Evolutionary conservation across 2,888 invertebrate species (phyloP), one percentile per base, ranked within the genome.

Genomic region (Protodeltote pygarga): DNA sequence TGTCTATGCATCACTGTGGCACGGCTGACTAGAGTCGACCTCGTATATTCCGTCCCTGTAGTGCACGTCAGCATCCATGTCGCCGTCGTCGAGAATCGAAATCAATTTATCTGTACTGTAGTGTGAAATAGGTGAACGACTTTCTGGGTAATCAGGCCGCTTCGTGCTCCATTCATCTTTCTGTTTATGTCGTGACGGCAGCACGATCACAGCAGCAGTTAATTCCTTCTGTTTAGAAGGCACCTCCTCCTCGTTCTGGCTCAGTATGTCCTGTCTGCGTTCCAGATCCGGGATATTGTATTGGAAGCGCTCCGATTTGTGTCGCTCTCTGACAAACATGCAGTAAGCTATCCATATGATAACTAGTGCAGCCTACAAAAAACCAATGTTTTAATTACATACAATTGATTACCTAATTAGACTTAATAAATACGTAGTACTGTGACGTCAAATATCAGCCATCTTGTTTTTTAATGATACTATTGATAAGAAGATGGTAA

Each of bases 141-240:
- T 81, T 59, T 91, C 91, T 0, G 91, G 91, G 25, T 89, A 92
- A 53, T 92, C 91, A 0, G 91, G 91, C 25, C 91, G 75, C 23
- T 79, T n/a, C n/a, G n/a, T n/a, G n/a, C n/a, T n/a, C n/a, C n/a
- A n/a, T n/a, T 87, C 83, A 2, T 78, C 75, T 1, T 77, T 78
- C n/a, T 83, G 78, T 28, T 79, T 83, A 21, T 78, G 83, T 2
- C 81, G 79, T 1, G 88, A 81, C 0, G 91, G 88, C 39, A 91
- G 49, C 14, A 89, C 81, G 25, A 92, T 81, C 25, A 91, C 67
- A 1, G 89, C 89, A 20, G 82, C 87, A 1, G 73, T 64, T 9
- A 80, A 75, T 17, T 79, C 83, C 37, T 80, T 81, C 19, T n/a
- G n/a, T n/a, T 73, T 40, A 54, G 57, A 23, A 0, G 65, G 58